Conservation (phyloP, 2,797 vertebrate genomes). For the Tangara arthus region DNA sequence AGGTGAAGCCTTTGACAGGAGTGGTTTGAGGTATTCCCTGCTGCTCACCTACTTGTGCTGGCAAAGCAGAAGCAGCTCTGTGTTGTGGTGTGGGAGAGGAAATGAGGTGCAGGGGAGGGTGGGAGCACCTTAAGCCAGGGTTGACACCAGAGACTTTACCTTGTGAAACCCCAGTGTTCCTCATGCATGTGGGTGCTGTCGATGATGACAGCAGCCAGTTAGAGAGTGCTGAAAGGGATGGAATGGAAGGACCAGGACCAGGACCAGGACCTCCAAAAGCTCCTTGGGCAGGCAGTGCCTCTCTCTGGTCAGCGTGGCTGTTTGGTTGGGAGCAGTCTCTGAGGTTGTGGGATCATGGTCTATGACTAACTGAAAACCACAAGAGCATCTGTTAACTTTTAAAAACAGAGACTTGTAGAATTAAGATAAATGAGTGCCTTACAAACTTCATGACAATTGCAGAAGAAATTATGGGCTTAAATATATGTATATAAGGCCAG, state of each 20-base stretch:
- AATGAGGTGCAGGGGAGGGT: not conserved
- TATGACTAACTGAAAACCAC: not conserved
- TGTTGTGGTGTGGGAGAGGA: not conserved
- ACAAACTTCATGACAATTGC: not conserved
- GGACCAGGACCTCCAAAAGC: not conserved
- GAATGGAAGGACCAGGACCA: not conserved
- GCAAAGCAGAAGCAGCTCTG: not conserved
- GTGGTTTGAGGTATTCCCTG: not conserved
- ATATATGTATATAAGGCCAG: not conserved
- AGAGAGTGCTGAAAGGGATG: accelerated
- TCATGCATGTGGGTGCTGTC: accelerated
- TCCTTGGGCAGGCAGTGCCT: not conserved
- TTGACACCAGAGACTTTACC: not conserved
- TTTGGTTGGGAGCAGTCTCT: not conserved
- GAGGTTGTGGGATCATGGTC: not conserved
- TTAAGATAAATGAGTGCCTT: not conserved
- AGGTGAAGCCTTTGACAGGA: not conserved
- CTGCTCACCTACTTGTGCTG: not conserved
- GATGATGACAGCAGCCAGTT: not conserved
- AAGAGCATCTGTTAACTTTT: not conserved
- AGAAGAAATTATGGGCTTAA: not conserved
- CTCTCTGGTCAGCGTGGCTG: accelerated
- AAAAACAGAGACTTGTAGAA: not conserved
- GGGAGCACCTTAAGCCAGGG: not conserved
- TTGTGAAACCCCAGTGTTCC: accelerated